Percentiles rank a stretch among this genome's conserved stretches.
phyloP scores from a whole-genome alignment of 2,797 vertebrate genomes.

The Silurus lanzhouensis region DNA sequence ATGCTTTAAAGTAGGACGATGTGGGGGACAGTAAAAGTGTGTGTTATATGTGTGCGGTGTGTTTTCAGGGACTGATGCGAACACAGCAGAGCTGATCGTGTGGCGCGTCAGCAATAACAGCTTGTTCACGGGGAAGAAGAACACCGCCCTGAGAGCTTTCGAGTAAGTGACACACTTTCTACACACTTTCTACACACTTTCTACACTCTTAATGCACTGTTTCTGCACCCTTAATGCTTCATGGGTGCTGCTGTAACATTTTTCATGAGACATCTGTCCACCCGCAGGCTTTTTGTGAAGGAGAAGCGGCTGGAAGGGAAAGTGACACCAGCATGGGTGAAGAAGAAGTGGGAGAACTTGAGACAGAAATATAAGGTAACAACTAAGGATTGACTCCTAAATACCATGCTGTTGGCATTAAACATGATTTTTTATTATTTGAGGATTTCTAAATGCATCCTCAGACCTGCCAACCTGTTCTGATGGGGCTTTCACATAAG shows the following conservation, averaged over 20 bases:
- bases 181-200: too few relatives aligned
- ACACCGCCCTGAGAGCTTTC: constrained; percentile 52
- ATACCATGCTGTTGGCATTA: too few relatives aligned
- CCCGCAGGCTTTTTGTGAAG: constrained; percentile 49
- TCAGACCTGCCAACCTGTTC: too few relatives aligned
- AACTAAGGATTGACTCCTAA: background rate
- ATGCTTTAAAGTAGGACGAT: background rate
- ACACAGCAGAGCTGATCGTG: constrained; percentile 53
- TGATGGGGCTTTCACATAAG: too few relatives aligned
- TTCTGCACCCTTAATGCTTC: background rate
- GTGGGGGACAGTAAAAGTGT: too few relatives aligned
- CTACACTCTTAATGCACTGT: background rate
- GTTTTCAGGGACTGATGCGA: constrained; percentile 53
- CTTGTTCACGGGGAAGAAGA: constrained; percentile 55
- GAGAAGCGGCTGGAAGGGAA: constrained; percentile 50
- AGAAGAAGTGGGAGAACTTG: constrained; percentile 58
- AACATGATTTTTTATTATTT: too few relatives aligned
- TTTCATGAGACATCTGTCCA: background rate
- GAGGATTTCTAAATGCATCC: too few relatives aligned
- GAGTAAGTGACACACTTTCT: constrained; percentile 45
- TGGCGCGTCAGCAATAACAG: constrained; percentile 52
- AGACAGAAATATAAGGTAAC: constrained; percentile 59
- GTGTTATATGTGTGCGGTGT: background rate
- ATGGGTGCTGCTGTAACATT: background rate
- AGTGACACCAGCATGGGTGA: constrained; percentile 53